These are phyloP conservation scores for Sebastes variabilis DNA, from an alignment of 2,797 vertebrate genomes.

Conservation along the genomic window DNA sequence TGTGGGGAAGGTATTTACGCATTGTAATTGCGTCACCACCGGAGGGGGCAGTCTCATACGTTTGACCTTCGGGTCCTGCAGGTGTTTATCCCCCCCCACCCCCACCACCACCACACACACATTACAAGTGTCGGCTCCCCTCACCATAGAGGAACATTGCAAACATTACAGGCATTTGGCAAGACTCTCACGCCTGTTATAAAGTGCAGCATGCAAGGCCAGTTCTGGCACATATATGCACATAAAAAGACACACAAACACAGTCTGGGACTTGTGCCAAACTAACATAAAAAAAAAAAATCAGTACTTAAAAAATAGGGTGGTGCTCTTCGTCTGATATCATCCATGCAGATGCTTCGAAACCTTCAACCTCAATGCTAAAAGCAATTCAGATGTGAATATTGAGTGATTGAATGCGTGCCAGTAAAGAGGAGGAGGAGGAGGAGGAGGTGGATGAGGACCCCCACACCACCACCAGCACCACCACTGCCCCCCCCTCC, in stretches of 20 bases:
- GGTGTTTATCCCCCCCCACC: slow-evolving; percentile 66
- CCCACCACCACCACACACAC: background rate
- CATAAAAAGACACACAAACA: slow-evolving; percentile 32
- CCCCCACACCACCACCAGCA: slow-evolving; percentile 53
- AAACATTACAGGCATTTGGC: slow-evolving; percentile 54
- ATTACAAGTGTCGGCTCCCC: slow-evolving; percentile 12
- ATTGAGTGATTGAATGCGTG: slow-evolving; percentile 81
- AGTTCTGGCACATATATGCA: slow-evolving; percentile 40
- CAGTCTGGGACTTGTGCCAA: slow-evolving; percentile 70
- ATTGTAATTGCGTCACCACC: slow-evolving; percentile 74
- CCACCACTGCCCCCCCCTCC: background rate
- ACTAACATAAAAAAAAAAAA: slow-evolving; percentile 69
- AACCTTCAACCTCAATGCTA: slow-evolving; percentile 76
- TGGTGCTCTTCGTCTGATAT: slow-evolving; percentile 75
- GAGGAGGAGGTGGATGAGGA: slow-evolving; percentile 37
- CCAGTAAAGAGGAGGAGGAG: slow-evolving; percentile 71
- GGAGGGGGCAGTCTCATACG: slow-evolving; percentile 70
- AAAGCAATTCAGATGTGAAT: slow-evolving; percentile 82
- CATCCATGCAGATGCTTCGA: slow-evolving; percentile 77
- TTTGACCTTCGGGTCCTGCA: slow-evolving; percentile 80
- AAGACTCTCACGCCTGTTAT: slow-evolving; percentile 35
- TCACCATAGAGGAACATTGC: slow-evolving; percentile 45
- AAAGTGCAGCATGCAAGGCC: slow-evolving; percentile 40
- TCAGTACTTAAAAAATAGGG: slow-evolving; percentile 72
- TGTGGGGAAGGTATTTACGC: slow-evolving; percentile 50